Evolutionary conservation across 2,113 vertebrate species (phyloP).

Genomic region (Hyaena hyaena): DNA sequence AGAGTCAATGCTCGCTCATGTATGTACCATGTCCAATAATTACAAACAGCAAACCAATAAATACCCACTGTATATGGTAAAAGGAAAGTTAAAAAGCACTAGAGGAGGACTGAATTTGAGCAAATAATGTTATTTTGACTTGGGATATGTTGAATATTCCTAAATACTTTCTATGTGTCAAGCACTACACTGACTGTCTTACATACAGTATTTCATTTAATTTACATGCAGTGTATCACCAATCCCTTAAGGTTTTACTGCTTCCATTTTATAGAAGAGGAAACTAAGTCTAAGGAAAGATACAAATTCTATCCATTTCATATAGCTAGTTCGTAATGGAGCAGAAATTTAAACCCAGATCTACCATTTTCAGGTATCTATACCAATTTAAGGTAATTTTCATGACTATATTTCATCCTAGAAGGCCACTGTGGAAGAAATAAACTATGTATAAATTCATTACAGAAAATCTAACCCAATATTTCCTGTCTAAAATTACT

Average conservation of each 20-base stretch:
- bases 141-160: neutral
- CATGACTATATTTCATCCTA: neutral
- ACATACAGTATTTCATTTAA: neutral
- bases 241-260: neutral
- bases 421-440: neutral
- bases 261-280: neutral
- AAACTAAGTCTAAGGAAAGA: neutral
- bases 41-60: neutral
- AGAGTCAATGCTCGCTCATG: neutral
- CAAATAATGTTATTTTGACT: neutral
- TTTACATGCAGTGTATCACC: neutral
- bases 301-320: neutral
- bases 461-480: neutral
- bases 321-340: neutral
- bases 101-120: neutral
- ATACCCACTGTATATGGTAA: neutral
- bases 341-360: neutral
- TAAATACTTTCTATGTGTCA: neutral
- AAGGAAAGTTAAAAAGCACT: neutral
- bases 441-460: neutral
- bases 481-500: neutral
- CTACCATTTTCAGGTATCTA: neutral
- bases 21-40: neutral
- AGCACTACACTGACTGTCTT: neutral
- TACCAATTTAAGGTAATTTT: neutral